Conservation (phyloP, 2,797 vertebrate genomes). For the Mormyrops boulengeri region DNA sequence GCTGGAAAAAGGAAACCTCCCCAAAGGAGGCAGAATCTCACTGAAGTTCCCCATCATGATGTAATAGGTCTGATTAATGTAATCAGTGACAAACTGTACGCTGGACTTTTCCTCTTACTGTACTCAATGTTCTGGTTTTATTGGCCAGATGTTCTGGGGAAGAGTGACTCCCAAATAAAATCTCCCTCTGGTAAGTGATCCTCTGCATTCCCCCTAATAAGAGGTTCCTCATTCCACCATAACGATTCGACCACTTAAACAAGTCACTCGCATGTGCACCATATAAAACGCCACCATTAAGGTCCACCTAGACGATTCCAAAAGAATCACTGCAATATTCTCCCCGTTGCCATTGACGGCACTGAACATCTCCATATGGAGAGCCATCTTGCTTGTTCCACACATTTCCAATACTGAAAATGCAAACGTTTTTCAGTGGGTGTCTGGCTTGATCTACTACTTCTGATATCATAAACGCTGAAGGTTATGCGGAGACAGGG, state of each 20-base stretch:
- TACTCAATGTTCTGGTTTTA: background rate
- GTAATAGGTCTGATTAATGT: background rate
- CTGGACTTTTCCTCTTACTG: background rate
- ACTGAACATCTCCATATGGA: background rate
- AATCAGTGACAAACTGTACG: background rate
- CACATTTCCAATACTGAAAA: background rate
- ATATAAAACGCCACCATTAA: slow-evolving; percentile 1
- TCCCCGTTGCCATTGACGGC: background rate
- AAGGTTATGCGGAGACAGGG: background rate
- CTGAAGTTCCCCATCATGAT: background rate
- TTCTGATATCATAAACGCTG: background rate
- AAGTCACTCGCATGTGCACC: background rate
- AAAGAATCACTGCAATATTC: background rate
- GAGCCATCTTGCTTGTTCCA: background rate
- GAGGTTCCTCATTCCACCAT: background rate
- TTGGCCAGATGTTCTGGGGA: background rate
- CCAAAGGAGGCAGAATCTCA: background rate
- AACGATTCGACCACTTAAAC: background rate
- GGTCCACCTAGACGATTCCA: slow-evolving; percentile 13
- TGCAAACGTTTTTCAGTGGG: background rate
- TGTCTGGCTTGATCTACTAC: background rate
- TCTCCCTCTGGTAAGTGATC: background rate
- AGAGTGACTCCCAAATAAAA: background rate
- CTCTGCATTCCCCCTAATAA: background rate
- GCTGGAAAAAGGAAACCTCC: background rate